Percentiles rank a stretch among this genome's conserved stretches.
These are phyloP conservation scores for Falco concolor DNA, from an alignment of 2,797 vertebrate genomes.

Conservation along the genomic window DNA sequence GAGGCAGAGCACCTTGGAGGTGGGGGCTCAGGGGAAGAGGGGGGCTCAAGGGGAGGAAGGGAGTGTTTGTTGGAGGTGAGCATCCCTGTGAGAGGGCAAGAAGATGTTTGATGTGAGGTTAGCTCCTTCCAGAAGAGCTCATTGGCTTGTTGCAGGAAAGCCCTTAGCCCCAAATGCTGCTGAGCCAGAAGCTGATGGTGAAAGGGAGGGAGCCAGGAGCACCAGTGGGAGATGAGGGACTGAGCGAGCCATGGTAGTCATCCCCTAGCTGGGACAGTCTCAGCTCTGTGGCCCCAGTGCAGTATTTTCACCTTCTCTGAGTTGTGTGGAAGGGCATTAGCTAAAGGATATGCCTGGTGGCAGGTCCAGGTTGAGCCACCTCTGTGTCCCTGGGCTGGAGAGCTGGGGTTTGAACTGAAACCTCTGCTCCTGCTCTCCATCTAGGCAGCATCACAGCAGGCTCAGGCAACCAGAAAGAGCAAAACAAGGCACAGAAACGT, in stretches of 20 bases:
- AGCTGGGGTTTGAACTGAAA: neutral
- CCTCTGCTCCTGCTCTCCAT: neutral
- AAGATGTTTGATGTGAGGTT: neutral
- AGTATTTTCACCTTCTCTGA: slow-evolving; percentile 66
- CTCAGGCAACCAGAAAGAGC: neutral
- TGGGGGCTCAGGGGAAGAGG: neutral
- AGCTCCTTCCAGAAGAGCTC: neutral
- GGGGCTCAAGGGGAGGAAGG: neutral
- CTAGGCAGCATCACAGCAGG: neutral
- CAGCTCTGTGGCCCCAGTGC: neutral
- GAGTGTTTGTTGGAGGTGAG: neutral
- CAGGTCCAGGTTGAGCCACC: neutral
- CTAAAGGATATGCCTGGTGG: neutral
- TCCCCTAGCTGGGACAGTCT: neutral
- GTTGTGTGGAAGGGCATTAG: slow-evolving; percentile 68
- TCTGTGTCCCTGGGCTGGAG: rapidly evolving
- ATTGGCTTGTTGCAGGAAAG: neutral
- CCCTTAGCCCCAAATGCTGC: neutral
- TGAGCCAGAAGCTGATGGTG: neutral
- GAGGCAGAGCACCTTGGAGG: neutral
- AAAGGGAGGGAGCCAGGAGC: neutral
- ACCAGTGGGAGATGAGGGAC: neutral
- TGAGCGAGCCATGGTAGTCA: neutral
- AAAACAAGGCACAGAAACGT: neutral
- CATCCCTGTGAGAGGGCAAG: neutral